These are phyloP conservation scores for Lomographa bimaculata DNA, from an alignment of 2,888 invertebrate species.

Conservation along the genomic window DNA sequence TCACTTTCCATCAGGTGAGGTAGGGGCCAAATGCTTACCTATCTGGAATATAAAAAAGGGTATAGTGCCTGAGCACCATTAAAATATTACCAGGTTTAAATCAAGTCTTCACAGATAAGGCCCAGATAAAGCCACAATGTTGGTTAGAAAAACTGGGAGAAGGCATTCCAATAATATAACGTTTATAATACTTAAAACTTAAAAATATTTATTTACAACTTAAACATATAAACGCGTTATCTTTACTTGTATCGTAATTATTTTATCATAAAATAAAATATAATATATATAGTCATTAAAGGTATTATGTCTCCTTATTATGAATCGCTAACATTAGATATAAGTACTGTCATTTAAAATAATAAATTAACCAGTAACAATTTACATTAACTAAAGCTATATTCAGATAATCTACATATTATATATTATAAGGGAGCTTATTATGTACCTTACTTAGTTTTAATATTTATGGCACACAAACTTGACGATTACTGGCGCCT, in stretches of 20 bases:
- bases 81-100: too few relatives aligned
- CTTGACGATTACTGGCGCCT: too few relatives aligned
- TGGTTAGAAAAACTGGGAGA: too few relatives aligned
- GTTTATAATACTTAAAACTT: too few relatives aligned
- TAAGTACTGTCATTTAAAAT: constrained; percentile 6
- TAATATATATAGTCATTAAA: constrained; percentile 7
- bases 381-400: constrained; percentile 21
- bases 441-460: constrained; percentile 1
- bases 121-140: too few relatives aligned
- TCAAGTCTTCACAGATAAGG: too few relatives aligned
- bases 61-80: too few relatives aligned
- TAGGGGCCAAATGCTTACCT: too few relatives aligned
- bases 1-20: too few relatives aligned
- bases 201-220: constrained; percentile 23
- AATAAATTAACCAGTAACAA: constrained; percentile 23
- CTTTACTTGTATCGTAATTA: constrained; percentile 10
- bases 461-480: constrained; percentile 22
- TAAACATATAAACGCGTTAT: constrained; percentile 19
- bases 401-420: constrained; percentile 10
- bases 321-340: constrained; percentile 1
- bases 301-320: constrained; percentile 13
- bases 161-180: too few relatives aligned
- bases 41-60: too few relatives aligned
- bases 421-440: constrained; percentile 1
- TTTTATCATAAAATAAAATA: too few relatives aligned